A percentile compares a stretch with the other conserved stretches of the same genome.
These are phyloP conservation scores for Eupithecia pulchellata DNA, from an alignment of 2,888 invertebrate species.

Conservation along the genomic window DNA sequence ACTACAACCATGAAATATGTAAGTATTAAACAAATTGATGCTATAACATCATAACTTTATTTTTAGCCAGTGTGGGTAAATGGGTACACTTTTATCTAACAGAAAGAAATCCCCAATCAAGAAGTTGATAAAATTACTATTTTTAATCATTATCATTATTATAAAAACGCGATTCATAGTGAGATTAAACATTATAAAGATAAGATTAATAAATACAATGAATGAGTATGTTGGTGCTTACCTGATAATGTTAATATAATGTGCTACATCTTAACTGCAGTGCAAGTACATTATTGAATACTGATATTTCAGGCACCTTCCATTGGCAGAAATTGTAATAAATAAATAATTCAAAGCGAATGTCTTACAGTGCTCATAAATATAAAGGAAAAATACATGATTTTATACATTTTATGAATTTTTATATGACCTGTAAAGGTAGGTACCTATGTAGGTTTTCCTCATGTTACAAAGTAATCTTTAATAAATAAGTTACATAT, in stretches of 20 bases:
- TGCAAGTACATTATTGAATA: background rate
- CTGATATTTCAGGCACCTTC: background rate
- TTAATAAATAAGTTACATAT: conserved; percentile 28
- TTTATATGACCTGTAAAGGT: background rate
- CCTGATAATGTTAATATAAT: background rate
- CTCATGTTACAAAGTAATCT: background rate
- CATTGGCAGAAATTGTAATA: background rate
- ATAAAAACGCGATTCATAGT: background rate
- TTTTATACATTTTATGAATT: background rate
- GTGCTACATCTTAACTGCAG: background rate
- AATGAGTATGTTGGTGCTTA: too few relatives aligned
- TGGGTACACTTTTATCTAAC: background rate
- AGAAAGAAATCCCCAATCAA: background rate
- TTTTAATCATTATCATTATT: background rate
- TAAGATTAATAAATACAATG: conserved; percentile 7
- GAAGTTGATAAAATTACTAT: background rate
- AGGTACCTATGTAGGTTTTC: background rate
- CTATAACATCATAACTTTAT: too few relatives aligned
- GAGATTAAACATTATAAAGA: background rate
- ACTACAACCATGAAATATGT: too few relatives aligned
- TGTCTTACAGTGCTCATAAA: background rate
- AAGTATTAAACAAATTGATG: too few relatives aligned
- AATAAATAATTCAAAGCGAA: conserved; percentile 10
- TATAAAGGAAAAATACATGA: conserved; percentile 4
- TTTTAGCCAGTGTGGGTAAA: too few relatives aligned